Evolutionary conservation across 2,888 invertebrate genomes (phyloP).

Genomic region (Lithophane ornitopus): DNA sequence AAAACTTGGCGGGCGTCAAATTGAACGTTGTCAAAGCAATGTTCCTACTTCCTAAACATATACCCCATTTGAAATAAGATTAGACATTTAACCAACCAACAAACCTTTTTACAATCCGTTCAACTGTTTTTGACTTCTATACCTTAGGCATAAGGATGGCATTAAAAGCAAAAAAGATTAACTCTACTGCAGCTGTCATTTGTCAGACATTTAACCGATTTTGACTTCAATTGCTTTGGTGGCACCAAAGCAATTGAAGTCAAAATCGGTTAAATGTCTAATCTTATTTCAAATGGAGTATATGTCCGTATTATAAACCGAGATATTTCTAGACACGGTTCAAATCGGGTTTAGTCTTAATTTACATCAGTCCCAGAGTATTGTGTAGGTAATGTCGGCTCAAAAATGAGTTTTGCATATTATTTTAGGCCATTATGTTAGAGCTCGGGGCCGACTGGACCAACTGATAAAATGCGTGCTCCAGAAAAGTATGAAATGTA

Average conservation of each 20-base stretch:
- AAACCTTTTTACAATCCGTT: too few species aligned
- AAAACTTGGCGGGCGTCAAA: constrained; percentile 30
- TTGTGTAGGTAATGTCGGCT: constrained; percentile 15
- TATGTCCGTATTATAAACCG: background rate
- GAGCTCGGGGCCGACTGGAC: background rate
- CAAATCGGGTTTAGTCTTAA: constrained; percentile 11
- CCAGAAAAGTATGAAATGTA: constrained; percentile 15
- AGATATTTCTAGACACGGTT: constrained; percentile 15
- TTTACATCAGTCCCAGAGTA: constrained; percentile 12
- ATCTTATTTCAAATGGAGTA: too few species aligned
- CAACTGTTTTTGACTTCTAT: too few species aligned
- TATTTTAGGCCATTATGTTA: constrained; percentile 13
- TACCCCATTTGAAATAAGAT: too few species aligned
- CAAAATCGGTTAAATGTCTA: too few species aligned
- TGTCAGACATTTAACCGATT: too few species aligned
- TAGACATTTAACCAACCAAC: too few species aligned
- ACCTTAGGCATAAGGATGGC: too few species aligned
- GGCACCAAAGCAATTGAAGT: too few species aligned
- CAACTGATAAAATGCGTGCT: constrained; percentile 17
- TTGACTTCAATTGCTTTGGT: too few species aligned
- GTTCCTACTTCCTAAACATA: background rate
- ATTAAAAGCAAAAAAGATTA: too few species aligned
- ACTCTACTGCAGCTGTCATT: too few species aligned
- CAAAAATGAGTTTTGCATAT: constrained; percentile 23
- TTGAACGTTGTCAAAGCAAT: constrained; percentile 7